Percentiles rank a stretch among this genome's conserved stretches.
These are phyloP conservation scores for Porites lutea DNA, from an alignment of 64 coral and sea anemone species.

Conservation along the genomic window DNA sequence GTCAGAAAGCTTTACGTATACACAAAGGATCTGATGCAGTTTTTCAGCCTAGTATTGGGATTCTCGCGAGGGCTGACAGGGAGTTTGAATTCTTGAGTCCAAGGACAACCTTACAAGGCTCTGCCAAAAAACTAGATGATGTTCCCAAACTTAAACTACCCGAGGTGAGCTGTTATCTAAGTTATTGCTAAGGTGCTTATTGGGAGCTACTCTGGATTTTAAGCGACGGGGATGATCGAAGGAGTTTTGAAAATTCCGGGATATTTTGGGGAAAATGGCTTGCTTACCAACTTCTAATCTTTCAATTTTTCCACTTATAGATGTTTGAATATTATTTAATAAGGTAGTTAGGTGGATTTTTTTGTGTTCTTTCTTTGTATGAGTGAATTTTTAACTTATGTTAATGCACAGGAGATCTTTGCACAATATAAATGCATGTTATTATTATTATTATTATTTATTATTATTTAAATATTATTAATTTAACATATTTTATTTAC, in stretches of 20 bases:
- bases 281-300: too few species aligned
- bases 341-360: too few species aligned
- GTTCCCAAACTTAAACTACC: conserved; percentile 45
- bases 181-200: too few species aligned
- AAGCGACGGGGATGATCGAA: too few species aligned
- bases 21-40: neutral
- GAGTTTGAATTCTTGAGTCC: conserved; percentile 39
- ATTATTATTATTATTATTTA: neutral
- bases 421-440: neutral
- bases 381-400: too few species aligned
- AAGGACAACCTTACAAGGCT: conserved; percentile 17
- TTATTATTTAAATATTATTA: neutral
- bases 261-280: too few species aligned
- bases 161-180: conserved; percentile 30
- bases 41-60: conserved; percentile 20
- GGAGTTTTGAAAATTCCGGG: too few species aligned
- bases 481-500: neutral
- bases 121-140: conserved; percentile 26
- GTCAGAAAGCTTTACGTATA: neutral
- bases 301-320: too few species aligned
- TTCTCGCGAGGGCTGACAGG: conserved; percentile 38
- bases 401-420: too few species aligned
- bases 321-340: too few species aligned
- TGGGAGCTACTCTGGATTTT: too few species aligned
- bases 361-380: too few species aligned